Base-by-base conservation (phyloP, 2,113 vertebrate species). In the Micromys minutus region DNA sequence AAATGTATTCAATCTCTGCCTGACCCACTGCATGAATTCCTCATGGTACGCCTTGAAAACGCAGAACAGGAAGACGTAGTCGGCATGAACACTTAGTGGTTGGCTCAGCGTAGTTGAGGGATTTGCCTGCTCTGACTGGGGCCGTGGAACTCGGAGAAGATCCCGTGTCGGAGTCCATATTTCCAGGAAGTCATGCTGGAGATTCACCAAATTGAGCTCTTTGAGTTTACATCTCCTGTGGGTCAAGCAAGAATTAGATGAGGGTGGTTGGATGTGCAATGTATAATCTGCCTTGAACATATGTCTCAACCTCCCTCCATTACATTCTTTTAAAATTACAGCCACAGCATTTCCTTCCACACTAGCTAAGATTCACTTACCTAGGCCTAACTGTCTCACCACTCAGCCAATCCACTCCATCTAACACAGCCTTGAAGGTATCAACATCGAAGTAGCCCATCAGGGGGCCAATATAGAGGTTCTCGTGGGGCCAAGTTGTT, bases 401-500 rank as follows among this genome's bases (percentile, higher is more conserved):
- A 12, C 67, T 16, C 36, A 90, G 75, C 17, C 19, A 0, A 10
- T 55, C 61, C 1, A 55, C 9, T 4, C 47, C 76, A 13, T 71
- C 6, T 4, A 71, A 26, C 17, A 42, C 11, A 29, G 75, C 63
- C 16, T 9, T 1, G 3, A 81, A n/a, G 17, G 5, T 39, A 3
- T 55, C 10, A 5, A 11, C 7, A 3, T 79, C 1, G 39, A 1
- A 3, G 0, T 1, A 21, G 4, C 4, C 0, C 6, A 42, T 13
- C 7, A 92, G 71, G 36, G 10, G 0, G 10, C 71, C 45, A 36
- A 92, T 15, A 13, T 36, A 34, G 22, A 65, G 57, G 69, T 26
- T 3, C 4, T 34, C 3, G 13, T 65, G 65, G 26, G 45, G 81
- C 36, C 57, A 86, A 11, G 55, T 42, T 26, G 17, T 9, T 52